Evolutionary conservation across 2,888 invertebrate genomes (phyloP).

Genomic region (Prosapia bicincta): DNA sequence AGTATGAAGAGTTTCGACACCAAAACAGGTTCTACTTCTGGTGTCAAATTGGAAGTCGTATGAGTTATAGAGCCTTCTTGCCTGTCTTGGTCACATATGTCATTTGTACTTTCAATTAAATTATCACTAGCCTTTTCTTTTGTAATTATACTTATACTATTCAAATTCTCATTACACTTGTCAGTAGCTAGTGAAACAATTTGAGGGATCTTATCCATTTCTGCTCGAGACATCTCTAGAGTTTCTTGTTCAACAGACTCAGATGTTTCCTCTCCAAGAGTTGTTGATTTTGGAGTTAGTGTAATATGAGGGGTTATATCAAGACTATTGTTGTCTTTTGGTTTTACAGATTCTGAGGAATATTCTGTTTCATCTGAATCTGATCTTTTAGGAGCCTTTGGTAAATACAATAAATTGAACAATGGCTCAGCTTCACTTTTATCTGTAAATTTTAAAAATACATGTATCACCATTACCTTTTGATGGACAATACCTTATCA

Average conservation of each 20-base stretch:
- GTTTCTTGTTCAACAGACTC: background rate
- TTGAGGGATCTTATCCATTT: background rate
- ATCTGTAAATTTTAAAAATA: background rate
- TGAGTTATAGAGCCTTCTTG: constrained; percentile 33
- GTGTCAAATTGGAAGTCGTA: constrained; percentile 19
- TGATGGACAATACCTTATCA: background rate
- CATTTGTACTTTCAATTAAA: constrained; percentile 35
- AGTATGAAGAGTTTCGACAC: no score
- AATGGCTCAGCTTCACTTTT: background rate
- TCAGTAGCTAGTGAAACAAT: background rate
- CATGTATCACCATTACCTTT: background rate
- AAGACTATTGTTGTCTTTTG: background rate
- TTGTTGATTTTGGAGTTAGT: background rate
- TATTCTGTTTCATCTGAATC: background rate
- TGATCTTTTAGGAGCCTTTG: background rate
- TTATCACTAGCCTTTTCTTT: constrained; percentile 34
- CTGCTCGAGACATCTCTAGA: background rate
- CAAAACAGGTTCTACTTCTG: constrained; percentile 28
- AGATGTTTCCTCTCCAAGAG: background rate
- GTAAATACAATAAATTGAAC: background rate
- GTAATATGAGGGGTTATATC: background rate
- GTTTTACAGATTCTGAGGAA: background rate
- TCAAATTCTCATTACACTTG: background rate
- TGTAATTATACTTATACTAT: background rate
- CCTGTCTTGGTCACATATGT: constrained; percentile 30